A percentile compares a stretch with the other conserved stretches of the same genome.
Conservation (phyloP, 2,888 invertebrate genomes). For the Glaucopsyche alexis region DNA sequence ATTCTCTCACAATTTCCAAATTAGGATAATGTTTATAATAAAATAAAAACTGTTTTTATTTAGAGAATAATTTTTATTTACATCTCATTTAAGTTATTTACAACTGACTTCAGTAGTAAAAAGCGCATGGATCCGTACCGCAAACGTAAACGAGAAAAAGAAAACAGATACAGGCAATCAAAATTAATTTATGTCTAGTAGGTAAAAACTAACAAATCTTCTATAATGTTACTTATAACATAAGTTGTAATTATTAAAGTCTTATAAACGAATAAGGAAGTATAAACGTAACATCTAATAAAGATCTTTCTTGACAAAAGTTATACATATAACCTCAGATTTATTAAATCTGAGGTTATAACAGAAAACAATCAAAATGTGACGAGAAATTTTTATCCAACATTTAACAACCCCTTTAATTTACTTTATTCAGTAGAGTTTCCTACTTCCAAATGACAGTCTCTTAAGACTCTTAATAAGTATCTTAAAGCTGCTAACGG, state of each 20-base stretch:
- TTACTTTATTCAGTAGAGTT: not conserved
- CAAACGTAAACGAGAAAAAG: constrained; percentile 40
- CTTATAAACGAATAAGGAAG: not conserved
- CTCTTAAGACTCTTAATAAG: not conserved
- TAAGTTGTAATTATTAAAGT: not conserved
- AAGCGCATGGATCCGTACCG: constrained; percentile 46
- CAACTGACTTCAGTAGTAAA: constrained; percentile 54
- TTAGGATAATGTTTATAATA: constrained; percentile 56
- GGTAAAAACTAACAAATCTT: constrained; percentile 11
- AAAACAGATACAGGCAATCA: constrained; percentile 46
- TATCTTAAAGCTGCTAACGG: constrained; percentile 21
- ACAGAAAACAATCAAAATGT: no score
- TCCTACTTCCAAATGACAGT: not conserved
- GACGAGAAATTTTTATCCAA: not conserved
- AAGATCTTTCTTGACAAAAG: not conserved
- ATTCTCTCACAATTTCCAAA: constrained; percentile 22
- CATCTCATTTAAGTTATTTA: constrained; percentile 68
- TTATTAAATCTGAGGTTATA: no score
- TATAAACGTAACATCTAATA: constrained; percentile 3
- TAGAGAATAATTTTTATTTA: constrained; percentile 75
- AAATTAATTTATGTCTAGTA: constrained; percentile 39
- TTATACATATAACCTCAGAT: not conserved
- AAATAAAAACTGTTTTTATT: constrained; percentile 54
- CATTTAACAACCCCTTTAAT: not conserved
- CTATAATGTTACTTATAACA: not conserved